Evolutionary conservation across 2,797 vertebrate species (phyloP), one percentile per base, ranked within the genome.

Genomic region (Pangasius macronema): DNA sequence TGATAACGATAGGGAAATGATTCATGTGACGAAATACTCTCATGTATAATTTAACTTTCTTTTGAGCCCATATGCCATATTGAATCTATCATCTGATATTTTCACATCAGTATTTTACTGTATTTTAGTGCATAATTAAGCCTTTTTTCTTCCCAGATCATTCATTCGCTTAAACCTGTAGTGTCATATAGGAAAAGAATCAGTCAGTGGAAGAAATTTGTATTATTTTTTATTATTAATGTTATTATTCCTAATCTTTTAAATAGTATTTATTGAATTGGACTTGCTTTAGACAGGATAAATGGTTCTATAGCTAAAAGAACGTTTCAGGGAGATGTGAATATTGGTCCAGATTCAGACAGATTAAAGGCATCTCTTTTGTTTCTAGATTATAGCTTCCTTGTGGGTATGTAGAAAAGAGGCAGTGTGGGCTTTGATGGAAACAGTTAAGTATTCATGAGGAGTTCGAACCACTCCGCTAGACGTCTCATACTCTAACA

Each of bases 31-130:
- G 68, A 75, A 73, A 22, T 84, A 49, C 77, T 88, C 55, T 83
- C 22, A 39, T 86, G 82, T 86, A 55, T 88, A 46, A 81, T 86
- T 90, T 68, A 49, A 87, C 49, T 86, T 86, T 84, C 51, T 59
- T 73, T 86, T 81, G 42, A 77, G 63, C 30, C 42, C 85, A 70
- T 72, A 42, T 80, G 81, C 85, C 85, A 49, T 70, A 57, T 42
- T 14, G 82, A 88, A 80, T 68, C 39, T 59, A 83, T 80, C 86
- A 67, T 88, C 72, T 87, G 55, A 86, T 86, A 86, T 87, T 61
- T 57, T 84, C 33, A 59, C 77, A 16, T 88, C 59, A 61, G 79
- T 87, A 57, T 22, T 68, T 68, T 22, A 8, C 81, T 83, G 72
- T 88, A 36, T 75, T 68, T 75, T 68, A 59, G 75, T 76, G n/a